phyloP scores from a whole-genome alignment of 2,797 vertebrate genomes.

The Smutsia gigantea region DNA sequence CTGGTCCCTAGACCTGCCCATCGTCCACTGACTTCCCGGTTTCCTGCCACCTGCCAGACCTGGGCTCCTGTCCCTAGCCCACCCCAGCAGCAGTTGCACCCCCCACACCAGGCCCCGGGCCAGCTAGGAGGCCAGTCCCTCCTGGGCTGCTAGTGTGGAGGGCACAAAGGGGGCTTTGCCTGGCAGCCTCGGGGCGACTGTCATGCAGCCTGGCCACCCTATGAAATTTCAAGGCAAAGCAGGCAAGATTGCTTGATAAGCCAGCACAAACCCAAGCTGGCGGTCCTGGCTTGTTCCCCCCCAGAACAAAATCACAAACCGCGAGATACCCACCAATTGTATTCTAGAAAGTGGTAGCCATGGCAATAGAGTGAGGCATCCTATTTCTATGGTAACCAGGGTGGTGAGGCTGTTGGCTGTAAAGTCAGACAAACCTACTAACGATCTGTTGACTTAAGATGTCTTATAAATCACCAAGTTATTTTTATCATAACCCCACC shows the following conservation, averaged over 20 bases:
- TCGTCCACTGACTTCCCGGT: neutral
- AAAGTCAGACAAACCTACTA: conserved; percentile 87
- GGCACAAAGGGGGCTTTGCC: neutral
- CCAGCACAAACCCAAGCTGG: conserved; percentile 46
- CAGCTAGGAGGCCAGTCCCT: neutral
- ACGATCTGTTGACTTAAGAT: conserved; percentile 86
- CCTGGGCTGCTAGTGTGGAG: neutral
- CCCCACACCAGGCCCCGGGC: neutral
- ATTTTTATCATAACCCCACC: conserved; percentile 82
- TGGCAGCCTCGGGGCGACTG: neutral
- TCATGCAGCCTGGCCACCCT: neutral
- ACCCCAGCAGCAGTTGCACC: neutral
- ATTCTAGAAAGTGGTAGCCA: conserved; percentile 84
- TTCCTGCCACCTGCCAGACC: neutral
- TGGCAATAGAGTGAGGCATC: conserved; percentile 85
- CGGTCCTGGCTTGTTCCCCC: conserved; percentile 29
- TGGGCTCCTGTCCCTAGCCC: neutral
- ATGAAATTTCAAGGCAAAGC: conserved; percentile 51
- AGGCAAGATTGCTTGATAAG: conserved; percentile 3
- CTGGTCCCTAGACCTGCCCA: neutral
- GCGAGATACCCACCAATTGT: conserved; percentile 80
- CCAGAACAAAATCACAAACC: conserved; percentile 80
- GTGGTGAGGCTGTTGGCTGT: conserved; percentile 83
- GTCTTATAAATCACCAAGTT: conserved; percentile 83
- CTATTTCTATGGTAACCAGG: conserved; percentile 86